These are phyloP conservation scores for Steromphala cineraria DNA, from an alignment of 2,888 invertebrate species.

Conservation along the genomic window DNA sequence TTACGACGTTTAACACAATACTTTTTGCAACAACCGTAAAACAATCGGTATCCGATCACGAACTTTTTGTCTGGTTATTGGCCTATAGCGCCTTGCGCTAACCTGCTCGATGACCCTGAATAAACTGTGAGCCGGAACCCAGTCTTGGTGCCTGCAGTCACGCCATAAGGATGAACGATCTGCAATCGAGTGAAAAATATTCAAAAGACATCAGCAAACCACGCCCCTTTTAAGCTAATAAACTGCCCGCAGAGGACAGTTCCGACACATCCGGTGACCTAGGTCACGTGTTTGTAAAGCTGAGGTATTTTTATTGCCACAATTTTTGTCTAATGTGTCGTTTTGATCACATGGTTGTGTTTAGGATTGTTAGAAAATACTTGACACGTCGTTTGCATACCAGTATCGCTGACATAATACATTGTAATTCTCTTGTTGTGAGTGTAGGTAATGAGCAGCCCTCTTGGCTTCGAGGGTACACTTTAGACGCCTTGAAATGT, in stretches of 20 bases:
- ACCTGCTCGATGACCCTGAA: neutral
- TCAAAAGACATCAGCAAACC: neutral
- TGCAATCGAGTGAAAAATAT: neutral
- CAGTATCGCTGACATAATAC: too few species aligned
- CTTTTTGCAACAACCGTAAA: neutral
- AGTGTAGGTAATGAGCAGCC: too few species aligned
- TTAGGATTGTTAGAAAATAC: too few species aligned
- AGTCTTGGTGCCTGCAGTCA: neutral
- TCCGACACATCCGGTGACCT: neutral
- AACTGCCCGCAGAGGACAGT: neutral
- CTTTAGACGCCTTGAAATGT: too few species aligned
- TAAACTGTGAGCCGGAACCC: neutral
- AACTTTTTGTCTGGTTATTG: neutral
- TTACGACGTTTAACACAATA: neutral
- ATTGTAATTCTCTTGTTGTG: too few species aligned
- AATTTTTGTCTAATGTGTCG: neutral
- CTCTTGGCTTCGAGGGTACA: too few species aligned
- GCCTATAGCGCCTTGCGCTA: neutral
- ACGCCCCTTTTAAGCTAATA: neutral
- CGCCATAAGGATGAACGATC: neutral
- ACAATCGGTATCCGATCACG: neutral
- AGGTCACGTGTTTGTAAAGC: neutral
- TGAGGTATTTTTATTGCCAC: neutral
- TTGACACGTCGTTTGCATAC: too few species aligned
- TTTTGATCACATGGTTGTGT: neutral